Percentiles rank a stretch among this genome's conserved stretches.
phyloP scores from a whole-genome alignment of 1,140 invertebrate species.

The Condylostylus longicornis region DNA sequence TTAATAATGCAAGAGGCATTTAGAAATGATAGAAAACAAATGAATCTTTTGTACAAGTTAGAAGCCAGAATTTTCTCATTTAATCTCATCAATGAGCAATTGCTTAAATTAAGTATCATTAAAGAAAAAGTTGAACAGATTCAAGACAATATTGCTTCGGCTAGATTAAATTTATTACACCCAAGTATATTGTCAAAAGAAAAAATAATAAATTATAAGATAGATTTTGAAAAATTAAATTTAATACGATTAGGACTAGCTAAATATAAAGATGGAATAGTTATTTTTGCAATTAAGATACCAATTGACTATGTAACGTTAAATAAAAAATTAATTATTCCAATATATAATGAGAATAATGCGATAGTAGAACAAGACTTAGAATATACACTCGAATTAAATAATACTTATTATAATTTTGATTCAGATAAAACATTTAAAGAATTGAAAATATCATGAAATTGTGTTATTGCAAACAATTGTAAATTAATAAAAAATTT shows the following conservation, averaged over 20 bases:
- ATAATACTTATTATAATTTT: neutral
- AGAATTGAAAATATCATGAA: neutral
- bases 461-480: neutral
- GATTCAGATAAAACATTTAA: neutral
- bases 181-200: neutral
- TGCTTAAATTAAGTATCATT: neutral
- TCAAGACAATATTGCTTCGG: neutral
- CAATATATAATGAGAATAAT: neutral
- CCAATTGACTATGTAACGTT: neutral
- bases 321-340: neutral
- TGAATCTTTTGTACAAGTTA: too few species aligned
- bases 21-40: too few species aligned
- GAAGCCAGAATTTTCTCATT: neutral
- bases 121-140: neutral
- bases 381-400: too few species aligned
- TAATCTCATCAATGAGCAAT: neutral
- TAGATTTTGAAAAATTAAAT: neutral
- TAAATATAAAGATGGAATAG: neutral
- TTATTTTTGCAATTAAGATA: neutral
- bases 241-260: neutral
- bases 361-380: too few species aligned
- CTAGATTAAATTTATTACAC: neutral
- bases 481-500: neutral
- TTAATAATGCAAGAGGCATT: neutral
- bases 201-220: neutral